Evolutionary conservation across 2,113 vertebrate genomes (phyloP), one percentile per base, ranked within the genome.

Genomic region (Colaptes auratus): DNA sequence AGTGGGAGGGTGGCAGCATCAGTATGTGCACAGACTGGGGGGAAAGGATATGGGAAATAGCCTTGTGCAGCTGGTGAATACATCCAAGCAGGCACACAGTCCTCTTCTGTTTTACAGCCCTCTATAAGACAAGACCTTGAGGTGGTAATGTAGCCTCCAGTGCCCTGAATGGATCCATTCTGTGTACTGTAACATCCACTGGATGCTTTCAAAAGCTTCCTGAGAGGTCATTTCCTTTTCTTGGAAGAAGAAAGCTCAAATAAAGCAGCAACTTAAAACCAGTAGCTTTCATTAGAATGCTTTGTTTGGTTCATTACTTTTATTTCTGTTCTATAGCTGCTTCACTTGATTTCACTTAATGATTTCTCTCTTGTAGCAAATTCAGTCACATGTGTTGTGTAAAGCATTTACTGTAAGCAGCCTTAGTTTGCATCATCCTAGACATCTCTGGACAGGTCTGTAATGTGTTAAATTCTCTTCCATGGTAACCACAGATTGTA

Each of bases 401-500:
- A 27, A 70, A 74, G 18, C 15, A 2, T 25, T 83, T 61, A 2
- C 56, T 73, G 35, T 39, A 14, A 46, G 31, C 67, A 52, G 23
- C 5, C 44, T 20, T 52, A 61, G n/a, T 82, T 48, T 48, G 1
- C 20, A 1, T 31, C 63, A 58, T 19, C 48, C 10, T 24, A 35
- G 52, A n/a, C 23, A n/a, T 60, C 69, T 81, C 76, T 69, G 9
- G 28, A 7, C 7, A 7, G 52, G 6, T 52, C 71, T 79, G 14
- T 90, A 76, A 95, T 60, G 64, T 65, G 42, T 72, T 53, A 31
- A 44, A 28, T 76, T 78, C 39, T 89, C 14, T 55, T n/a, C 67
- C 19, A 0, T 36, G 23, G 2, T 82, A 56, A 78, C 96, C 86
- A 4, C 95, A 99, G 99, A 99, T 99, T 2, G 98, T 98, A 60